phyloP scores from a whole-genome alignment of 2,888 invertebrate genomes.

The Phengaris arion region DNA sequence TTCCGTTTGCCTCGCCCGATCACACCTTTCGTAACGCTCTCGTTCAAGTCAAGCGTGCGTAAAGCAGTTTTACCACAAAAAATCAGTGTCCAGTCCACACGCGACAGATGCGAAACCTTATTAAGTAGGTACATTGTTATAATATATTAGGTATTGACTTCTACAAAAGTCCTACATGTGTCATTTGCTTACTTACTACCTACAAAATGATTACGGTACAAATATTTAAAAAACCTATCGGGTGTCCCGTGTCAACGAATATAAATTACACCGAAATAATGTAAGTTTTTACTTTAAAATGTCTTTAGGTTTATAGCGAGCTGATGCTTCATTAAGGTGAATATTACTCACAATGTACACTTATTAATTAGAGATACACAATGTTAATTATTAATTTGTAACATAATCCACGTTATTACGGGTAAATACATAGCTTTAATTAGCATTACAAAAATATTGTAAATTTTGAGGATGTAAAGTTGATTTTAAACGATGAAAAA shows the following conservation, averaged over 20 bases:
- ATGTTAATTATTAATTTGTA: slow-evolving; percentile 22
- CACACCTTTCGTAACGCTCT: too few species aligned
- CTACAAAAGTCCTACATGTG: neutral
- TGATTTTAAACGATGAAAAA: neutral
- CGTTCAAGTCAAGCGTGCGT: too few species aligned
- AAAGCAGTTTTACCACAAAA: too few species aligned
- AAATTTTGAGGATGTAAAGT: neutral
- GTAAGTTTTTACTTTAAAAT: neutral
- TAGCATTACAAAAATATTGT: slow-evolving; percentile 2
- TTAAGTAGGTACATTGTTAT: too few species aligned
- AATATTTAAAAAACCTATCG: too few species aligned
- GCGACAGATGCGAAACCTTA: too few species aligned
- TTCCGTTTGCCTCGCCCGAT: too few species aligned
- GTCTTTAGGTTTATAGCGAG: neutral
- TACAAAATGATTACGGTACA: too few species aligned
- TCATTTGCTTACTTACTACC: too few species aligned
- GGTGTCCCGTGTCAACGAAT: too few species aligned
- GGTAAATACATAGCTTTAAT: slow-evolving; percentile 34
- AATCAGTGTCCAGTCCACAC: too few species aligned
- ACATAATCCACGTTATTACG: slow-evolving; percentile 47
- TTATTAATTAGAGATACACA: slow-evolving; percentile 7
- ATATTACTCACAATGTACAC: neutral
- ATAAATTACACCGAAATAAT: too few species aligned
- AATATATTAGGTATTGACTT: neutral
- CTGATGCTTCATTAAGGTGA: slow-evolving; percentile 11